Percentiles rank a stretch among this genome's conserved stretches.
These are phyloP conservation scores for Percina caprodes DNA, from an alignment of 2,113 vertebrate species.

Conservation along the genomic window DNA sequence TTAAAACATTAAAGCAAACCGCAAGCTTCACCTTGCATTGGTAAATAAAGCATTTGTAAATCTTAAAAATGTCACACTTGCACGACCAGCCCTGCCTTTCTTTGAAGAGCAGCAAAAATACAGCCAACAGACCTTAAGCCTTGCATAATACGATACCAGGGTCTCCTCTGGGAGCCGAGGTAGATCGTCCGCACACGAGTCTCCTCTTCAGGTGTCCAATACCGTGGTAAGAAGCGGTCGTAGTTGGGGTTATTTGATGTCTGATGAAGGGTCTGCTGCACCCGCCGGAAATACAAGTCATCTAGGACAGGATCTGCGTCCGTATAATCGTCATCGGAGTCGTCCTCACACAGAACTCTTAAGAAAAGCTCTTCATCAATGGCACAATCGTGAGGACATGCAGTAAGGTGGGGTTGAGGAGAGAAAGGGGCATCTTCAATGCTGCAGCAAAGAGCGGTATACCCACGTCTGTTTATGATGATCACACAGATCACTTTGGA, in stretches of 20 bases:
- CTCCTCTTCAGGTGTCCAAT: slow-evolving; percentile 89
- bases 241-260: slow-evolving; percentile 78
- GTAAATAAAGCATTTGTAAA: not conserved
- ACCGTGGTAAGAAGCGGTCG: slow-evolving; percentile 89
- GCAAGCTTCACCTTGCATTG: slow-evolving; percentile 19
- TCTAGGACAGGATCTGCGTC: slow-evolving; percentile 89
- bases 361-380: slow-evolving; percentile 65
- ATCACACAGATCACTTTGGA: slow-evolving; percentile 4
- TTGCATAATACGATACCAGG: slow-evolving; percentile 95
- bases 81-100: not conserved
- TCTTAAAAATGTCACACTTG: not conserved
- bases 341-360: slow-evolving; percentile 56
- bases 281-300: slow-evolving; percentile 89
- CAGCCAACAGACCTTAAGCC: slow-evolving; percentile 90
- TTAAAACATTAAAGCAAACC: slow-evolving; percentile 1
- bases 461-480: slow-evolving; percentile 41
- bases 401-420: slow-evolving; percentile 11
- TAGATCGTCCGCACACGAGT: slow-evolving; percentile 86
- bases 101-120: slow-evolving; percentile 4
- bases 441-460: slow-evolving; percentile 58
- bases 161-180: slow-evolving; percentile 87
- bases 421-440: slow-evolving; percentile 26
- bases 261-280: slow-evolving; percentile 83
- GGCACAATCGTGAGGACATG: not conserved
- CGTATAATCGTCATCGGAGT: slow-evolving; percentile 78